Percentiles rank a stretch among this genome's conserved stretches.
Conservation (phyloP, 1,140 invertebrate species). For the Bombus fervidus region DNA sequence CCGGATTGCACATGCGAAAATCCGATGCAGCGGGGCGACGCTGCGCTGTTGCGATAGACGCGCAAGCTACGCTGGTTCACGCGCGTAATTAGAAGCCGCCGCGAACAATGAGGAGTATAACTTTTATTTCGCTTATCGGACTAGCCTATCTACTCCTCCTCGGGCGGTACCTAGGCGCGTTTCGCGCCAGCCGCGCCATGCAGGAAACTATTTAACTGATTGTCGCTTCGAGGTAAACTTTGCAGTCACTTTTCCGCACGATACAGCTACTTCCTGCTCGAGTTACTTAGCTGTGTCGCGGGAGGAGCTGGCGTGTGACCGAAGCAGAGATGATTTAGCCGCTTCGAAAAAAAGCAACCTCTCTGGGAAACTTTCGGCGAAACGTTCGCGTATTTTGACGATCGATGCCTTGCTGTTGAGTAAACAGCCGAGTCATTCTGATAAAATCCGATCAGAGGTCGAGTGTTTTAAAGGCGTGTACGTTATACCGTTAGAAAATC, state of each 20-base stretch:
- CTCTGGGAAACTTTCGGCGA: background rate
- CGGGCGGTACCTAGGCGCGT: slow-evolving; percentile 37
- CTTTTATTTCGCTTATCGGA: slow-evolving; percentile 80
- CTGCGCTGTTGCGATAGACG: slow-evolving; percentile 39
- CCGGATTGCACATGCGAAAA: slow-evolving; percentile 51
- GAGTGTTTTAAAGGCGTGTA: no score
- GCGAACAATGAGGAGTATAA: slow-evolving; percentile 80
- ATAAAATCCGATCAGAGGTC: background rate
- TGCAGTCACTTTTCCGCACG: slow-evolving; percentile 68
- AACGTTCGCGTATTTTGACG: no score
- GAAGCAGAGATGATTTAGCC: slow-evolving; percentile 25
- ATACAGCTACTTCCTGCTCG: slow-evolving; percentile 58
- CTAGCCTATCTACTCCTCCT: slow-evolving; percentile 69
- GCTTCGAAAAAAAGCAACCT: slow-evolving; percentile 1
- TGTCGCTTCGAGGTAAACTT: slow-evolving; percentile 70
- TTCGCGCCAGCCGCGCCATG: slow-evolving; percentile 48
- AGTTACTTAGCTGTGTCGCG: slow-evolving; percentile 61
- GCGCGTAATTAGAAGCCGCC: slow-evolving; percentile 78
- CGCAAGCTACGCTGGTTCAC: slow-evolving; percentile 57
- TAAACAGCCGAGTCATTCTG: background rate
- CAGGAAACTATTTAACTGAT: slow-evolving; percentile 73
- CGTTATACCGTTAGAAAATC: no score
- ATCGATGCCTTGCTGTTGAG: background rate
- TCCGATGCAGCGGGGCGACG: slow-evolving; percentile 41
- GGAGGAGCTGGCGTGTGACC: slow-evolving; percentile 49